Base-by-base conservation (phyloP, 2,888 invertebrate genomes). In the Trichogramma evanescens region DNA sequence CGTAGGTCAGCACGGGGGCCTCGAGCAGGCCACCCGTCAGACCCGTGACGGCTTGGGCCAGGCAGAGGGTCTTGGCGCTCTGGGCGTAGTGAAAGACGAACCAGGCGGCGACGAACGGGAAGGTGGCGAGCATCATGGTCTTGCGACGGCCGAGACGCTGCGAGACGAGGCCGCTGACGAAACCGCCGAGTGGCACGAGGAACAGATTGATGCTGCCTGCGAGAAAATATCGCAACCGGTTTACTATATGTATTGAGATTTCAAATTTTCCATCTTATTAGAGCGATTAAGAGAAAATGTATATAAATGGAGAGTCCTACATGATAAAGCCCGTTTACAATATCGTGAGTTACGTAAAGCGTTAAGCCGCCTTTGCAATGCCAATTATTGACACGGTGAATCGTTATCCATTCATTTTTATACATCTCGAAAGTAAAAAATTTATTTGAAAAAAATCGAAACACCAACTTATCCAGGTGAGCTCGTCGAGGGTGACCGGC, bases 1-100 rank as follows among this genome's bases (percentile, higher is more conserved):
- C 90, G 74, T 91, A 92, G 0, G 91, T 91, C 68, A 91, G 77
- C 42, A 90, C 91, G 26, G 91, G 91, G 62, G 91, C 91, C 78
- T 91, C 91, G 65, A 90, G 80, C 6, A 91, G 78, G 57, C 91
- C 91, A 58, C 91, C 91, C 5, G 87, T 85, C 41, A 91, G 71
- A 2, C 91, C 91, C 4, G 89, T 87, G 61, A 91, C 77, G 65
- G 85, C 83, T 46, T 91, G 78, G 2, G 89, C 89, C 1, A 82
- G 76, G 72, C 90, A 90, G 42, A 91, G 80, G 72, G 88, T 86
- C 63, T 80, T 80, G 0, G 86, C 82, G 58, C 78, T 80, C 7
- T 78, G 81, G 0, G 91, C 81, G 71, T 84, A 89, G 72, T 88
- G 80, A 71, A 89, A 88, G 26, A 90, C 70, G 13, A 91, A 66